Percentiles rank a stretch among this genome's conserved stretches.
These are phyloP conservation scores for Lepus oiostolus DNA, from an alignment of 2,797 vertebrate genomes.

Conservation along the genomic window DNA sequence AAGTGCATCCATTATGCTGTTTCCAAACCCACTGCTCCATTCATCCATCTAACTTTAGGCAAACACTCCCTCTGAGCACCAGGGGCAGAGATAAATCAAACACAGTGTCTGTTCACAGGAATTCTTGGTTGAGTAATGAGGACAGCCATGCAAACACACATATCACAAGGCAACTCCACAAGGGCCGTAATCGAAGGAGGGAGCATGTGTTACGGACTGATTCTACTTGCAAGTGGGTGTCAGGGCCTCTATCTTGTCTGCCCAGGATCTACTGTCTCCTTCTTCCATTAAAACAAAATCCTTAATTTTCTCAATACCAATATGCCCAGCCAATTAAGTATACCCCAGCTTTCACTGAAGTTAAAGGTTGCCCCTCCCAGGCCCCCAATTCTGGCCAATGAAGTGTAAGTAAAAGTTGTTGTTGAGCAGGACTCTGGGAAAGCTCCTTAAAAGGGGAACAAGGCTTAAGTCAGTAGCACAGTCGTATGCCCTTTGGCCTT, in stretches of 20 bases:
- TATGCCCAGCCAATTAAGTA: neutral
- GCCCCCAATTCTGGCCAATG: neutral
- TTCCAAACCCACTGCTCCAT: neutral
- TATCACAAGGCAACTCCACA: neutral
- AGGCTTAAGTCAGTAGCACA: neutral
- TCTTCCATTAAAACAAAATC: neutral
- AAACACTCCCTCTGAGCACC: neutral
- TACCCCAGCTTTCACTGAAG: neutral
- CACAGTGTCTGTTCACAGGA: no score
- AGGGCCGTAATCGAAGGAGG: neutral
- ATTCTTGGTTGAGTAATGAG: neutral
- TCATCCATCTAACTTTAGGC: neutral
- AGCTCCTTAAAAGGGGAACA: neutral
- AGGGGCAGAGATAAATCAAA: conserved; percentile 12
- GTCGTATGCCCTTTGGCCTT: neutral
- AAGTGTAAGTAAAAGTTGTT: neutral
- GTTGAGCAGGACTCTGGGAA: neutral
- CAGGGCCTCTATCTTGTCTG: neutral
- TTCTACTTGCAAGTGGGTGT: neutral
- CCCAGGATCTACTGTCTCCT: neutral
- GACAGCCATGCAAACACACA: neutral
- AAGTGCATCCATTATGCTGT: neutral
- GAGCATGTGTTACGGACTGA: neutral
- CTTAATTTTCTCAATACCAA: neutral
- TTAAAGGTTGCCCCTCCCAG: neutral